Evolutionary conservation across 2,113 vertebrate genomes (phyloP).

Genomic region (Sorex araneus): DNA sequence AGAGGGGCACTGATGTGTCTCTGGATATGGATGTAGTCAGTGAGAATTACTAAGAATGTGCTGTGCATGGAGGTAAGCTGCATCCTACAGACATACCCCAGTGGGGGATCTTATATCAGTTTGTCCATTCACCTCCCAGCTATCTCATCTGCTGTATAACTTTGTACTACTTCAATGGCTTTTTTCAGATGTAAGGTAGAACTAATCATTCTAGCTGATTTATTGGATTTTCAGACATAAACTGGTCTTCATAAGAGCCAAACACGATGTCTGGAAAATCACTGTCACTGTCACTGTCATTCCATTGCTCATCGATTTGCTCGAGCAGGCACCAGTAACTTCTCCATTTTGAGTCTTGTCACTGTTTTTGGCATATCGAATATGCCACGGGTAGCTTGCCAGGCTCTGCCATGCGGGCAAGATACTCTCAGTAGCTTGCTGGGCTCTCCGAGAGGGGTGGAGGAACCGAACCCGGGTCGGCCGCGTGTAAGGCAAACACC

Average conservation of each 20-base stretch:
- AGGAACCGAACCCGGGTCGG: too few species aligned
- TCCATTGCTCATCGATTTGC: too few species aligned
- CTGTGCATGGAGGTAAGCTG: background rate
- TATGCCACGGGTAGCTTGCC: too few species aligned
- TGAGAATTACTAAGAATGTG: background rate
- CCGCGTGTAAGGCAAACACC: too few species aligned
- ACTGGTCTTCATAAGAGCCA: slow-evolving; percentile 17
- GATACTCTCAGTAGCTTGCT: too few species aligned
- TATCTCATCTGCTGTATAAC: background rate
- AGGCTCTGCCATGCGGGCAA: too few species aligned
- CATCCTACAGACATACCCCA: background rate
- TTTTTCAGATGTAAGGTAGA: background rate
- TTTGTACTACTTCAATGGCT: background rate
- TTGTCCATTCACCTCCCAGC: background rate
- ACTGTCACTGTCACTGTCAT: too few species aligned
- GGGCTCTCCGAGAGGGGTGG: too few species aligned
- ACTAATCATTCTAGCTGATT: slow-evolving; percentile 24
- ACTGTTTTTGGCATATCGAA: too few species aligned
- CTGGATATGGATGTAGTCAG: background rate
- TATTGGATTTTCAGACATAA: slow-evolving; percentile 28
- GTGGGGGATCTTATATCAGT: background rate
- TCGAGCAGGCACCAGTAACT: too few species aligned
- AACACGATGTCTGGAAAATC: slow-evolving; percentile 46
- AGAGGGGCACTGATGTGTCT: background rate
- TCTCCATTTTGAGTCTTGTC: too few species aligned